Percentiles rank a stretch among this genome's conserved stretches.
phyloP scores from a whole-genome alignment of 2,888 invertebrate species.

The Acrobasis repandana region DNA sequence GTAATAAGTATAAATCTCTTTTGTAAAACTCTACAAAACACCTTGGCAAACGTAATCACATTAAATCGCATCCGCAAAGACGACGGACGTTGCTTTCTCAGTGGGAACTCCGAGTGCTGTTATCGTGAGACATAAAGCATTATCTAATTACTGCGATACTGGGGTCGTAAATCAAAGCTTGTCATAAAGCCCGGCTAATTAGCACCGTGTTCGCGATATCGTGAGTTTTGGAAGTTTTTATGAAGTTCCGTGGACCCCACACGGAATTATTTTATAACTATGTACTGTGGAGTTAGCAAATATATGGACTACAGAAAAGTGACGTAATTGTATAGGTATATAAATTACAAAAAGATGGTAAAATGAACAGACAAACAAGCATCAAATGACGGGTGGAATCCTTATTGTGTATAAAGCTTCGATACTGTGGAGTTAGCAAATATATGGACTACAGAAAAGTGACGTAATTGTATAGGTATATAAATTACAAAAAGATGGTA shows the following conservation, averaged over 20 bases:
- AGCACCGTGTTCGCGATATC: conserved; percentile 7
- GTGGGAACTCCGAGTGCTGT: neutral
- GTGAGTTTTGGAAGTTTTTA: neutral
- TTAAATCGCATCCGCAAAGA: no score
- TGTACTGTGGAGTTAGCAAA: neutral
- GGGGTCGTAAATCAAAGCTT: conserved; percentile 10
- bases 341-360: no score
- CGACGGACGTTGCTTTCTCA: neutral
- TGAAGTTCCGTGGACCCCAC: conserved; percentile 3
- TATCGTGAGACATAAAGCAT: conserved; percentile 2
- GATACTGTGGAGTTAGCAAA: neutral
- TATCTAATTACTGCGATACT: neutral
- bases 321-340: no score
- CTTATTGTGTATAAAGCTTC: no score
- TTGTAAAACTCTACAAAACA: no score
- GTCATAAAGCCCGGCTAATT: conserved; percentile 11
- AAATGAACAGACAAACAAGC: no score
- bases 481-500: no score
- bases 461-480: no score
- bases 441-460: neutral
- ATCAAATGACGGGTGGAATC: no score
- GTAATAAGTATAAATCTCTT: no score
- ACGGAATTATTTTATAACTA: neutral
- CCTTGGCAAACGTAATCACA: no score
- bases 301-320: neutral